Evolutionary conservation across 2,113 vertebrate species (phyloP).

Genomic region (Manacus vitellinus): DNA sequence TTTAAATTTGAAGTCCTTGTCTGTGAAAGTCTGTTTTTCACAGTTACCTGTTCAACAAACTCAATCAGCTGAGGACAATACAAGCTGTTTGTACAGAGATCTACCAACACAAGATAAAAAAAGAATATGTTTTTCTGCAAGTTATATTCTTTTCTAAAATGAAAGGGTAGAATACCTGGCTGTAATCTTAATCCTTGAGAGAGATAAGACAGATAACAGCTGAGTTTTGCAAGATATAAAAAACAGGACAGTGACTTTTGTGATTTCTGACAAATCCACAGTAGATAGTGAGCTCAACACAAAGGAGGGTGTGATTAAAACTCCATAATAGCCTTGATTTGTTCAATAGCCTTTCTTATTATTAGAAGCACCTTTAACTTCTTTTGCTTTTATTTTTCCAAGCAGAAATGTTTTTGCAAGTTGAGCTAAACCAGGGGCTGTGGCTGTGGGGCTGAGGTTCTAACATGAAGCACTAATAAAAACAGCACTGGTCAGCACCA

Average conservation of each 20-base stretch:
- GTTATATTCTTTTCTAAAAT: neutral
- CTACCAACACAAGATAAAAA: neutral
- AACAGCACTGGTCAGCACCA: fast-evolving
- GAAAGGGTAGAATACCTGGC: neutral
- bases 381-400: neutral
- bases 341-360: neutral
- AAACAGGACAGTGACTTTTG: neutral
- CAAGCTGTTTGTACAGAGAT: neutral
- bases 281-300: neutral
- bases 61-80: neutral
- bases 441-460: neutral
- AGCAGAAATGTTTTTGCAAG: neutral
- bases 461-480: fast-evolving
- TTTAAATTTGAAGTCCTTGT: neutral
- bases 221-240: neutral
- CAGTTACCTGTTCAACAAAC: neutral
- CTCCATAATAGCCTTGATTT: neutral
- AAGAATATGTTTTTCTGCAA: neutral
- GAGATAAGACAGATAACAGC: neutral
- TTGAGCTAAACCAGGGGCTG: neutral
- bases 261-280: neutral
- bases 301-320: neutral
- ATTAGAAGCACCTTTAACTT: neutral
- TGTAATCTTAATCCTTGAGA: neutral
- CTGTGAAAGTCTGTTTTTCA: neutral